phyloP scores from a whole-genome alignment of 1,140 invertebrate species.

The Drosophila baimaii region DNA sequence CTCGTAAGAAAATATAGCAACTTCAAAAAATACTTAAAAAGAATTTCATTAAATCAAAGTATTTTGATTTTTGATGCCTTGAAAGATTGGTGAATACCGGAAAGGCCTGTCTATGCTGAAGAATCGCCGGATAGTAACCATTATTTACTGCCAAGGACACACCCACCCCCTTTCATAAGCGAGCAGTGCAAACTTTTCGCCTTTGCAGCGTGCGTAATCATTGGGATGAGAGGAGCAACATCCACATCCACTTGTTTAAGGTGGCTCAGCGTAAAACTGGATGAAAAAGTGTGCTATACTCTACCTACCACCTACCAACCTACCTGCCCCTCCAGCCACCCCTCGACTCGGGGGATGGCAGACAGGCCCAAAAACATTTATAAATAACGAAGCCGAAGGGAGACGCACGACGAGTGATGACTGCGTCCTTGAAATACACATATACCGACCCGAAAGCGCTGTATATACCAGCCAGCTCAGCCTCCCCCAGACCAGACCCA shows the following conservation, averaged over 20 bases:
- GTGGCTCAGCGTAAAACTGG: conserved; percentile 35
- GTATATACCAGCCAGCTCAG: conserved; percentile 41
- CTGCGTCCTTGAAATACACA: conserved; percentile 75
- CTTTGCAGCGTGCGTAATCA: conserved; percentile 30
- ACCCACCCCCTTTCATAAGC: conserved; percentile 2
- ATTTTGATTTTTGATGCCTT: not conserved
- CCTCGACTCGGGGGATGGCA: conserved; percentile 34
- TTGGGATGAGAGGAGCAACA: conserved; percentile 29
- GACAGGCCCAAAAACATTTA: conserved; percentile 69
- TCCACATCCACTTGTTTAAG: conserved; percentile 48
- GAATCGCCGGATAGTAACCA: conserved; percentile 61
- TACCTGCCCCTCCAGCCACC: conserved; percentile 15
- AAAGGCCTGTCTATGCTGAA: conserved; percentile 24
- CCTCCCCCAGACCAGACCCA: conserved; percentile 15
- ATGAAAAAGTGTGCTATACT: conserved; percentile 71
- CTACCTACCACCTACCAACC: conserved; percentile 19
- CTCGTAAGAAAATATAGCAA: not conserved
- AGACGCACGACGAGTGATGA: conserved; percentile 69
- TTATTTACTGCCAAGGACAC: conserved; percentile 70
- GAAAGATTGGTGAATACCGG: conserved; percentile 19
- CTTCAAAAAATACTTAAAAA: not conserved
- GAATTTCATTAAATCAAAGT: too few relatives aligned
- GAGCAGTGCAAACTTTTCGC: conserved; percentile 22
- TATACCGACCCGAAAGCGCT: conserved; percentile 45
- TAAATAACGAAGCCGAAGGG: conserved; percentile 65